Percentiles rank a stretch among this genome's conserved stretches.
These are phyloP conservation scores for Eudasyphora cyanicolor DNA, from an alignment of 2,888 invertebrate genomes.

Conservation along the genomic window DNA sequence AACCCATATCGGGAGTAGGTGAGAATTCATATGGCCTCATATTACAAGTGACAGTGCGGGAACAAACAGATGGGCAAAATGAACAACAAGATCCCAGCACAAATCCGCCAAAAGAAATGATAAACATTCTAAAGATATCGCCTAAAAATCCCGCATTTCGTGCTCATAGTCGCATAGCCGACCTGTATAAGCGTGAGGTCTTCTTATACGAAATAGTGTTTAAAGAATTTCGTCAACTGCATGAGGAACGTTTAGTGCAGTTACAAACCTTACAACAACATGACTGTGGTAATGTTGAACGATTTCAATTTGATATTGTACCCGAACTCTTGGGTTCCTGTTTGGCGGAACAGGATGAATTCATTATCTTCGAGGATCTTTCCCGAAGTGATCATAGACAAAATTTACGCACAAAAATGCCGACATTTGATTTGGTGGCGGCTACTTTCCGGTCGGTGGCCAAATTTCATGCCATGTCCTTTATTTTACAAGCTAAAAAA, in stretches of 20 bases:
- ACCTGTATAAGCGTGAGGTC: slow-evolving; percentile 73
- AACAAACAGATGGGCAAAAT: neutral
- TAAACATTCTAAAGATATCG: slow-evolving; percentile 72
- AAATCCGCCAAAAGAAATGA: slow-evolving; percentile 22
- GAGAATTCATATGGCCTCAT: slow-evolving; percentile 71
- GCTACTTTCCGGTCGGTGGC: slow-evolving; percentile 79
- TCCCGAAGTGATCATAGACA: slow-evolving; percentile 65
- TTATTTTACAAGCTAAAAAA: slow-evolving; percentile 76
- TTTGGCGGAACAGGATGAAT: slow-evolving; percentile 70
- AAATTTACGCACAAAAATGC: slow-evolving; percentile 75
- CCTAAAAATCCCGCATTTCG: slow-evolving; percentile 73
- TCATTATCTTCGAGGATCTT: slow-evolving; percentile 74
- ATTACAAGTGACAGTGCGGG: slow-evolving; percentile 66
- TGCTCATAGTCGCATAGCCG: slow-evolving; percentile 71
- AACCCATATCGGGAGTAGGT: slow-evolving; percentile 66
- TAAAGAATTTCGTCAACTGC: slow-evolving; percentile 64
- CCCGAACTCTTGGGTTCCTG: slow-evolving; percentile 70
- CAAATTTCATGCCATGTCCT: slow-evolving; percentile 81
- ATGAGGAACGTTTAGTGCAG: slow-evolving; percentile 6
- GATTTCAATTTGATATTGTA: slow-evolving; percentile 60
- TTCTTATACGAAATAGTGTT: slow-evolving; percentile 74
- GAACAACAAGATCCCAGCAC: neutral
- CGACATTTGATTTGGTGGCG: slow-evolving; percentile 78
- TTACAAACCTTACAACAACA: neutral
- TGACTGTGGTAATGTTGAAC: neutral